Conservation (phyloP, 2,888 invertebrate species). For the Campopleginae sp. region DNA sequence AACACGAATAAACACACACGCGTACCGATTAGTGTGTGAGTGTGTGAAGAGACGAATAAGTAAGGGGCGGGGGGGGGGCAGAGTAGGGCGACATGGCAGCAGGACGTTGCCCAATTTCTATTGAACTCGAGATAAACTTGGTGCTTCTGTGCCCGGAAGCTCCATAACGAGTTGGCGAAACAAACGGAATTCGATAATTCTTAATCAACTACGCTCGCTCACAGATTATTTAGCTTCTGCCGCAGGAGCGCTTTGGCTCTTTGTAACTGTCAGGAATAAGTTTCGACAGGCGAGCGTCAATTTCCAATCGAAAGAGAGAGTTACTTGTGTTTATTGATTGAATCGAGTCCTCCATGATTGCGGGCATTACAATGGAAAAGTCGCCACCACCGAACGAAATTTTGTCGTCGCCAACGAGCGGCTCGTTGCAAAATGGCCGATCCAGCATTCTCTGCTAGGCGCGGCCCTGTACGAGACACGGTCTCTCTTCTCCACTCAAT, state of each 20-base stretch:
- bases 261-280: not conserved
- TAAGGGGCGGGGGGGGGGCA: not conserved
- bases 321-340: not conserved
- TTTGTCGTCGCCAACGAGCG: not conserved
- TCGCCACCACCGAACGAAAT: not conserved
- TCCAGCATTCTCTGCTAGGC: constrained; percentile 13
- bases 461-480: constrained; percentile 43
- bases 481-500: constrained; percentile 1
- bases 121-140: constrained; percentile 53
- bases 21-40: not conserved
- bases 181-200: constrained; percentile 68
- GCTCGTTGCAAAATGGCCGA: constrained; percentile 59
- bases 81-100: constrained; percentile 6
- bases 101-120: constrained; percentile 55
- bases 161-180: constrained; percentile 65
- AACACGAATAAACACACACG: not conserved
- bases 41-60: not conserved
- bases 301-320: not conserved
- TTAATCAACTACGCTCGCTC: constrained; percentile 58
- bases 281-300: not conserved
- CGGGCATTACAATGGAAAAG: not conserved
- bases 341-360: constrained; percentile 2
- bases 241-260: not conserved
- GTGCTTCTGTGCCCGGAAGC: constrained; percentile 33
- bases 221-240: not conserved